These are phyloP conservation scores for Ceratoteleas bidentatus DNA, from an alignment of 1,140 invertebrate species.

Conservation along the genomic window DNA sequence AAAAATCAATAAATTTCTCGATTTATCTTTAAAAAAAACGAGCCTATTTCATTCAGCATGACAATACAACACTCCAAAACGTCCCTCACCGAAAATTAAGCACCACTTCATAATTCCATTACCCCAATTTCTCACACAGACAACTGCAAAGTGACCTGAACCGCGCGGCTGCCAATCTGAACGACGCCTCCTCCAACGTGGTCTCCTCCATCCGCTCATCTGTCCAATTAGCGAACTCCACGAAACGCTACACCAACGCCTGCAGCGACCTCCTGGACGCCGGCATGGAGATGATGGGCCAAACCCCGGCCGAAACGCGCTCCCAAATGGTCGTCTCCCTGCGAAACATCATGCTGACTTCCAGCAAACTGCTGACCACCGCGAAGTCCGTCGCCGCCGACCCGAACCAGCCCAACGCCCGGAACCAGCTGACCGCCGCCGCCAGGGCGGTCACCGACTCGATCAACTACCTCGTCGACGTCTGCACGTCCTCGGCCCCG, in stretches of 20 bases:
- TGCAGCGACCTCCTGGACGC: slow-evolving; percentile 89
- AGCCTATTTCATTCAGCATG: too few relatives aligned
- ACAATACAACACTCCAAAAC: too few relatives aligned
- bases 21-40: too few relatives aligned
- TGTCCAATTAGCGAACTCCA: slow-evolving; percentile 87
- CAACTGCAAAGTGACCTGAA: slow-evolving; percentile 93
- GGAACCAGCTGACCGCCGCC: slow-evolving; percentile 92
- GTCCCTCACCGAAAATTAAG: too few relatives aligned
- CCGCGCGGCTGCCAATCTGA: slow-evolving; percentile 90
- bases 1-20: too few relatives aligned
- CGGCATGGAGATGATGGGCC: slow-evolving; percentile 91
- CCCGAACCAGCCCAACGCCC: slow-evolving; percentile 93
- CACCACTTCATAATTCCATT: too few relatives aligned
- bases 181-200: slow-evolving; percentile 90
- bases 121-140: slow-evolving; percentile 72
- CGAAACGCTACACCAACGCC: slow-evolving; percentile 89
- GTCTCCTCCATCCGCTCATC: slow-evolving; percentile 86
- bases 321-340: slow-evolving; percentile 92
- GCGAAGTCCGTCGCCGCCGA: slow-evolving; percentile 95
- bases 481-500: slow-evolving; percentile 87
- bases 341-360: slow-evolving; percentile 93
- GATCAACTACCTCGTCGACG: slow-evolving; percentile 92
- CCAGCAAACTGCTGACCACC: slow-evolving; percentile 92
- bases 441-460: slow-evolving; percentile 95
- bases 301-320: slow-evolving; percentile 86